Evolutionary conservation across 2,888 invertebrate species (phyloP), one percentile per base, ranked within the genome.

Genomic region (Mantis religiosa): DNA sequence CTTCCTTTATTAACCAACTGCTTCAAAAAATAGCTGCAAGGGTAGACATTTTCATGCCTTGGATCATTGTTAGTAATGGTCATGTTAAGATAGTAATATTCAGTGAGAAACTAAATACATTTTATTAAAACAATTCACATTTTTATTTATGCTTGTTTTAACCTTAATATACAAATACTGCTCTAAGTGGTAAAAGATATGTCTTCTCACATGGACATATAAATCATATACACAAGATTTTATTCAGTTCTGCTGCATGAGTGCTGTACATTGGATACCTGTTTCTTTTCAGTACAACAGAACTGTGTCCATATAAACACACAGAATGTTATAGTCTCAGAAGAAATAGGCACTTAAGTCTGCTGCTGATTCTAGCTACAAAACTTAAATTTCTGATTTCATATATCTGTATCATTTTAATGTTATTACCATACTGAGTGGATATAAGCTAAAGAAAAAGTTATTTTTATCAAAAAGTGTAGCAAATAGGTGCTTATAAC

Each of bases 81-180:
- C 4, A 71, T 71, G 54, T 71, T 71, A 15, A 71, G 54, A 20
- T 20, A 71, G 20, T 71, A 71, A 71, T 71, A 25, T 71, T 71
- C 54, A 71, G 54, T 71, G 25, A 71, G 54, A 71, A 71, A 71
- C 30, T 82, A 87, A 28, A 87, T 85, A 84, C 71, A 71, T 28
- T 30, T 87, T 90, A 91, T 91, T 91, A 91, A 91, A 91, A 91
- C 91, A 91, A 90, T 90, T 91, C 90, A 91, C 91, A 91, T 90
- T 91, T 91, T 91, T 91, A 91, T 91, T 90, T 90, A 90, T 90
- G 89, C 90, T 91, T 90, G 34, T 89, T 34, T 87, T 85, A 88
- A 89, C 89, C 88, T 89, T 84, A 88, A 30, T 88, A 83, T 89
- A 89, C 88, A 89, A 89, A 89, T 89, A 89, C 86, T 88, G 88